Evolutionary conservation across 2,113 vertebrate genomes (phyloP).

Genomic region (Sinocyclocheilus anshuiensis): DNA sequence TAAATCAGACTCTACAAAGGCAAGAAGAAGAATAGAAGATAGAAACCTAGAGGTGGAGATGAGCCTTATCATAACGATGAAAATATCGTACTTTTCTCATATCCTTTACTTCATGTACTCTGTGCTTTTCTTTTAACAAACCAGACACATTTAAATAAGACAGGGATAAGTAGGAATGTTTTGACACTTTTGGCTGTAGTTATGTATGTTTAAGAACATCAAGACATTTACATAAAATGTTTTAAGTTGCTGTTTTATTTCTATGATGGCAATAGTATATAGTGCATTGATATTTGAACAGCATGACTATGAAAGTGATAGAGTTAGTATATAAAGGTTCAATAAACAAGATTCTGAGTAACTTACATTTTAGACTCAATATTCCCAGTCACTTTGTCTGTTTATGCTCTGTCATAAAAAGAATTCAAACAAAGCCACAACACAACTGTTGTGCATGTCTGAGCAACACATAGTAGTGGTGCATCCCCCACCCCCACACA

Average conservation of each 20-base stretch:
- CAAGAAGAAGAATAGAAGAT: not conserved
- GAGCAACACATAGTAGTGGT: too few species aligned
- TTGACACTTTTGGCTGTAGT: not conserved
- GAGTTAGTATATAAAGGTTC: not conserved
- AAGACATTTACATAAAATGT: not conserved
- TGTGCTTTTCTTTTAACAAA: not conserved
- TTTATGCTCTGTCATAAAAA: not conserved
- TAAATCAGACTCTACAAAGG: slow-evolving; percentile 34
- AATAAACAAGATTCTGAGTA: not conserved
- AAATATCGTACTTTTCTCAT: not conserved
- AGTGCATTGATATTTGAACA: not conserved
- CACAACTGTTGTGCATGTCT: not conserved
- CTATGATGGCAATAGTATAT: not conserved
- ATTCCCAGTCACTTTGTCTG: not conserved
- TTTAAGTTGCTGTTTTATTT: not conserved
- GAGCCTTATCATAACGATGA: not conserved
- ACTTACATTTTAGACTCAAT: too few species aligned
- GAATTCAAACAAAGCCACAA: not conserved
- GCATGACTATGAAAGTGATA: not conserved
- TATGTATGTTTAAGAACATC: not conserved
- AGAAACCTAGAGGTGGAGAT: slow-evolving; percentile 22
- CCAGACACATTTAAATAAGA: not conserved
- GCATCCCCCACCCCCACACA: too few species aligned
- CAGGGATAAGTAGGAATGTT: not conserved
- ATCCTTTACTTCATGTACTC: not conserved